These are phyloP conservation scores for Lasius platythorax DNA, from an alignment of 2,888 invertebrate genomes.

Conservation along the genomic window DNA sequence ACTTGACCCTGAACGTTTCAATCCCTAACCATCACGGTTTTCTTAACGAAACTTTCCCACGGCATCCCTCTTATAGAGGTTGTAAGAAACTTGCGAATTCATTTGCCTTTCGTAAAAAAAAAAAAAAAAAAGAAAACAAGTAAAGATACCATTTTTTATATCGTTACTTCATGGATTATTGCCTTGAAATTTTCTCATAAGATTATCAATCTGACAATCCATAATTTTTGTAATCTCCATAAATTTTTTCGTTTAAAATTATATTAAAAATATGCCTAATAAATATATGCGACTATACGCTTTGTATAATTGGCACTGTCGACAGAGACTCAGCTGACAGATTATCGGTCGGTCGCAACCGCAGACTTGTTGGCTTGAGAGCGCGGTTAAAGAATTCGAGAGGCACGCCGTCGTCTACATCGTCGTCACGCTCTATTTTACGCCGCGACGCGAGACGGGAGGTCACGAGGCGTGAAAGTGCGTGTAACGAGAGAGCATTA, in stretches of 20 bases:
- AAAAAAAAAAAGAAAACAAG: slow-evolving; percentile 68
- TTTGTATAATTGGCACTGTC: not conserved
- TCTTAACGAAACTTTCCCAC: slow-evolving; percentile 80
- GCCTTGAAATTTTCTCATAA: not conserved
- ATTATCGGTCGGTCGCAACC: slow-evolving; percentile 2
- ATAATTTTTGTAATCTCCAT: not conserved
- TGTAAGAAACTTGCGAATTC: slow-evolving; percentile 60
- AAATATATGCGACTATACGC: not conserved
- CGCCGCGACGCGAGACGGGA: slow-evolving; percentile 60
- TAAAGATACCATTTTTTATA: not conserved
- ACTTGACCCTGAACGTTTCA: slow-evolving; percentile 78
- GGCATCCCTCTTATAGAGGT: slow-evolving; percentile 62
- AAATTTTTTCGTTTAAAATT: not conserved
- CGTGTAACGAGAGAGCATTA: slow-evolving; percentile 77
- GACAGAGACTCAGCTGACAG: slow-evolving; percentile 5
- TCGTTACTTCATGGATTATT: not conserved
- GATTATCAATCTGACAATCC: not conserved
- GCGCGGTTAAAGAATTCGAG: slow-evolving; percentile 73
- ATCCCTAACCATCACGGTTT: slow-evolving; percentile 73
- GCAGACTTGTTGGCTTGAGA: slow-evolving; percentile 44
- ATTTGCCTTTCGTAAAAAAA: slow-evolving; percentile 63
- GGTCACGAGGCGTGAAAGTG: slow-evolving; percentile 80
- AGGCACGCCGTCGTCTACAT: slow-evolving; percentile 58
- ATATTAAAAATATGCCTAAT: not conserved
- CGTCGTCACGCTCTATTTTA: slow-evolving; percentile 69